Percentiles rank a stretch among this genome's conserved stretches.
These are phyloP conservation scores for Phyllostomus discolor DNA, from an alignment of 2,113 vertebrate species.

Conservation along the genomic window DNA sequence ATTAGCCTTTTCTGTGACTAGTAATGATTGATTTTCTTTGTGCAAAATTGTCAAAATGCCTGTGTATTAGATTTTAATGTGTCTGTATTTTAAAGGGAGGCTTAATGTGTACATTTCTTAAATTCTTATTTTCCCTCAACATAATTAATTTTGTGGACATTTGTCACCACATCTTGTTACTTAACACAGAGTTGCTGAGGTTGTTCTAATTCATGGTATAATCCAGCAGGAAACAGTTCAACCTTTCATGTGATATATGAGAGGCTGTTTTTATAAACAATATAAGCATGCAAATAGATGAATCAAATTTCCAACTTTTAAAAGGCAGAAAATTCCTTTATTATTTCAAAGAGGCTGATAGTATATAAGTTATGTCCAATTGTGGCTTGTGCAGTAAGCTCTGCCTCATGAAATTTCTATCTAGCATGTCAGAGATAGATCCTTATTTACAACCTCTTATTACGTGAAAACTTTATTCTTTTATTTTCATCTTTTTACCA, in stretches of 20 bases:
- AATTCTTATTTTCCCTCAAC: neutral
- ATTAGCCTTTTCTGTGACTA: neutral
- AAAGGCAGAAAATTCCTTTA: neutral
- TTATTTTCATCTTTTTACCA: neutral
- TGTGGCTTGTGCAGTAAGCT: neutral
- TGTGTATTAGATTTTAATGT: neutral
- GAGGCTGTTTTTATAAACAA: slow-evolving; percentile 42
- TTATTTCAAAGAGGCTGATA: neutral
- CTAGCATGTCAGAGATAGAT: neutral
- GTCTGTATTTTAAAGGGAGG: neutral
- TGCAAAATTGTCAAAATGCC: neutral
- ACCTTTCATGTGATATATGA: slow-evolving; percentile 52
- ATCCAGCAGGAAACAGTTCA: slow-evolving; percentile 46
- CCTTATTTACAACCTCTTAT: neutral
- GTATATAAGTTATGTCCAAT: neutral
- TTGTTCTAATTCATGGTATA: slow-evolving; percentile 61
- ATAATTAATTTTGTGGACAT: slow-evolving; percentile 30
- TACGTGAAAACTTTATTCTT: neutral
- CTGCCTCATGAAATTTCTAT: neutral
- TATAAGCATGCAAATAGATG: neutral
- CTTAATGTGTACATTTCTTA: slow-evolving; percentile 20
- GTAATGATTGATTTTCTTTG: neutral
- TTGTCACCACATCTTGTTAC: neutral
- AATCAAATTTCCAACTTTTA: slow-evolving; percentile 21
- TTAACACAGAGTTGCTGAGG: slow-evolving; percentile 36